Evolutionary conservation across 2,113 vertebrate species (phyloP).

Genomic region (Blennius ocellaris): DNA sequence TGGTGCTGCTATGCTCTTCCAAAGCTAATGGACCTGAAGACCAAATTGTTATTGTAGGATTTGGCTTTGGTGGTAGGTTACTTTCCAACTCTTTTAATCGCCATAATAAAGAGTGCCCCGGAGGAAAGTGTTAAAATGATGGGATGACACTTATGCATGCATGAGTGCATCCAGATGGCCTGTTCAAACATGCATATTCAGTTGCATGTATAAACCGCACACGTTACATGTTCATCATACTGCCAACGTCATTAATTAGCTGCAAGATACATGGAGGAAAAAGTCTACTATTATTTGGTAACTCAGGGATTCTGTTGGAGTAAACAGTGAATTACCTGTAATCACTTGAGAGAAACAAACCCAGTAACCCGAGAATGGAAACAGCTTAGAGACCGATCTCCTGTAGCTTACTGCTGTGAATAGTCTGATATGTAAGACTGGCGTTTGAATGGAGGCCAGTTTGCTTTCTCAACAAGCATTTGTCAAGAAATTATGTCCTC

Average conservation of each 20-base stretch:
- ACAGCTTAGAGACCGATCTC: background rate
- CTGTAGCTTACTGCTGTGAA: too few relatives aligned
- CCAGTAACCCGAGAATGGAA: conserved; percentile 23
- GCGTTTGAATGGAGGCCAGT: too few relatives aligned
- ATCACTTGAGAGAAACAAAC: background rate
- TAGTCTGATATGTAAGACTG: too few relatives aligned
- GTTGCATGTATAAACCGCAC: background rate
- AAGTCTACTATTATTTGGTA: conserved; percentile 12
- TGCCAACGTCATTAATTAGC: conserved; percentile 7
- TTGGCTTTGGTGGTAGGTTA: conserved; percentile 14
- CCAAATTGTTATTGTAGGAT: conserved; percentile 1
- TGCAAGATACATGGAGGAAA: background rate
- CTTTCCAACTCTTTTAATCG: conserved; percentile 3
- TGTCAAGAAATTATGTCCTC: too few relatives aligned
- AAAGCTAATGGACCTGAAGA: background rate
- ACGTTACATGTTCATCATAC: background rate
- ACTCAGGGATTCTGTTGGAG: background rate
- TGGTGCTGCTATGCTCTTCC: conserved; percentile 2
- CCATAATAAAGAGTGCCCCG: conserved; percentile 1
- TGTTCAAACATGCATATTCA: conserved; percentile 9
- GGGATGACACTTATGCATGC: background rate
- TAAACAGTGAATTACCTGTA: conserved; percentile 33
- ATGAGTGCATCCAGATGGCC: background rate
- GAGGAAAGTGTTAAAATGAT: conserved; percentile 33
- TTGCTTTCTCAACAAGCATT: too few relatives aligned